A percentile compares a stretch with the other conserved stretches of the same genome.
phyloP scores from a whole-genome alignment of 2,113 vertebrate genomes.

The Puffinus mauretanicus region DNA sequence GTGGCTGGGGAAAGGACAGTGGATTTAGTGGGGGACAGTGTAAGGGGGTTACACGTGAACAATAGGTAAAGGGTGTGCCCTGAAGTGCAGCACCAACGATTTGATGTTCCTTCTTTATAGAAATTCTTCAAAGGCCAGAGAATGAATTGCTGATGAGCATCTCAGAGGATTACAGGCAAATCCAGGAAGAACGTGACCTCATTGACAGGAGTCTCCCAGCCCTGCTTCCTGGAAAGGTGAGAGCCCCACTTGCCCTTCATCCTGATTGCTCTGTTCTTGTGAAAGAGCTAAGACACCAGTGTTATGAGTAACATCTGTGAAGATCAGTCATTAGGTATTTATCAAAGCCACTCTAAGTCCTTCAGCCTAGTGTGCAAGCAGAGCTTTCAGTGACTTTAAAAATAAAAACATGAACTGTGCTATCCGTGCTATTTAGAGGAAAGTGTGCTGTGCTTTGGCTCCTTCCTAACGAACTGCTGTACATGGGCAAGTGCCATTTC shows the following conservation, averaged over 20 bases:
- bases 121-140: conserved; percentile 78
- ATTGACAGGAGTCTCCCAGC: conserved; percentile 76
- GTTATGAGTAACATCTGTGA: background rate
- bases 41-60: background rate
- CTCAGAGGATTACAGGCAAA: conserved; percentile 76
- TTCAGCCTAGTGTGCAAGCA: background rate
- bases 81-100: background rate
- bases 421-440: background rate
- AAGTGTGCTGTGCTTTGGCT: background rate
- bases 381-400: background rate
- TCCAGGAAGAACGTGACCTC: conserved; percentile 81
- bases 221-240: conserved; percentile 79
- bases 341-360: background rate
- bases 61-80: background rate
- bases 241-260: background rate
- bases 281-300: background rate
- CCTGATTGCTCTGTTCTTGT: background rate
- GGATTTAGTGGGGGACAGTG: background rate
- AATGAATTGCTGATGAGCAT: conserved; percentile 82
- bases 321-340: background rate
- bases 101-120: conserved; percentile 20
- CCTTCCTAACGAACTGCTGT: background rate
- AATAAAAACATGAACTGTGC: background rate
- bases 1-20: background rate
- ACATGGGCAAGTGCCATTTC: background rate